Conservation (phyloP, 2,797 vertebrate genomes). For the Crenichthys baileyi region DNA sequence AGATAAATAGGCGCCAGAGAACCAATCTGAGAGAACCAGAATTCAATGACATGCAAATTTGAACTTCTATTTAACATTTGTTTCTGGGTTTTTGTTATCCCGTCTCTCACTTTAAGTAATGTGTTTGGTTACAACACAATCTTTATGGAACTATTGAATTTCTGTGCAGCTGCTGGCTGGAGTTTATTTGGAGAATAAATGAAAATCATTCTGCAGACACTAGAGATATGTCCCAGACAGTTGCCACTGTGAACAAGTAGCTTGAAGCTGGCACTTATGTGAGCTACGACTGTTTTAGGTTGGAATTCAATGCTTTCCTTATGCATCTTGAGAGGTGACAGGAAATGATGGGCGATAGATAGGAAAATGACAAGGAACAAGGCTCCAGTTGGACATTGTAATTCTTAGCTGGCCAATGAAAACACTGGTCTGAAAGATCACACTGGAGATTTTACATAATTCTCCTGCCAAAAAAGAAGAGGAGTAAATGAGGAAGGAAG, state of each 20-base stretch:
- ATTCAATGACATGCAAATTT: not conserved
- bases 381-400: constrained; percentile 3
- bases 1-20: too few species aligned
- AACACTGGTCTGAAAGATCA: constrained; percentile 6
- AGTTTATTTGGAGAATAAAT: not conserved
- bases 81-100: not conserved
- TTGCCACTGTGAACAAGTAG: not conserved
- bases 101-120: not conserved
- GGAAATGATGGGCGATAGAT: constrained; percentile 7
- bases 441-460: not conserved
- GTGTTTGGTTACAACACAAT: not conserved
- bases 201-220: not conserved
- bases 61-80: not conserved
- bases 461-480: not conserved
- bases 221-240: not conserved
- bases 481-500: constrained; percentile 1
- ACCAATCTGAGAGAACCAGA: too few species aligned
- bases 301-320: not conserved
- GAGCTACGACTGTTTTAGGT: not conserved
- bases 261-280: constrained; percentile 4
- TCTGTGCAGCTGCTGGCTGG: not conserved
- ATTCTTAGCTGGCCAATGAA: not conserved
- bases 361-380: not conserved
- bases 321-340: constrained; percentile 9
- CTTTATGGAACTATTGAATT: not conserved